These are phyloP conservation scores for Puffinus mauretanicus DNA, from an alignment of 2,113 vertebrate species.

Conservation along the genomic window DNA sequence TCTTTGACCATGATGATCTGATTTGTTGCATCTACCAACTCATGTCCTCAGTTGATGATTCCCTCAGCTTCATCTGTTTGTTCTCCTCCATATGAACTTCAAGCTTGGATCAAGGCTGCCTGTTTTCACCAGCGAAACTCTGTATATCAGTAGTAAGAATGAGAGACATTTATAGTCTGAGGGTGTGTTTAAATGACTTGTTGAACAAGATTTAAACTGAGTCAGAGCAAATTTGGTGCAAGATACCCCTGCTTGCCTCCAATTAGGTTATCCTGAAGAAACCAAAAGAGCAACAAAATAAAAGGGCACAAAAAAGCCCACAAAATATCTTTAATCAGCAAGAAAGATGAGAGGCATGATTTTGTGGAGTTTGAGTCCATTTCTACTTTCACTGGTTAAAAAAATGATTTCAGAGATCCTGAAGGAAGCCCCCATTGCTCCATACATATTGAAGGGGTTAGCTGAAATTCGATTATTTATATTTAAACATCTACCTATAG, in stretches of 20 bases:
- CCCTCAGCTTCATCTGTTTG: not conserved
- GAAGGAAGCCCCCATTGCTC: not conserved
- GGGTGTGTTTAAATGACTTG: not conserved
- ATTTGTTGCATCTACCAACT: not conserved
- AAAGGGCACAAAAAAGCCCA: not conserved
- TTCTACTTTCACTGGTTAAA: not conserved
- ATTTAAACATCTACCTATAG: not conserved
- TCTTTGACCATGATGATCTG: not conserved
- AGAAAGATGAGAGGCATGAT: not conserved
- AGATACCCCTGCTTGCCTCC: not conserved
- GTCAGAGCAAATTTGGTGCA: not conserved
- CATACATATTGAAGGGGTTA: not conserved
- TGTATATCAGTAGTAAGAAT: not conserved
- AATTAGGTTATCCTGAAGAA: not conserved
- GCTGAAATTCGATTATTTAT: not conserved
- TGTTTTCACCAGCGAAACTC: not conserved
- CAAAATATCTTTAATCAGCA: not conserved
- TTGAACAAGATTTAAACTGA: not conserved
- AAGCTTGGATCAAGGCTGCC: not conserved
- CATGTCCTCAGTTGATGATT: not conserved
- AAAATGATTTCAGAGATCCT: not conserved
- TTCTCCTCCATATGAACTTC: not conserved
- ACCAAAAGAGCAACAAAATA: not conserved
- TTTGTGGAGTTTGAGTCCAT: not conserved
- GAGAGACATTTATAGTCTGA: not conserved